These are phyloP conservation scores for Chelon labrosus DNA, from an alignment of 2,797 vertebrate species.

Conservation along the genomic window DNA sequence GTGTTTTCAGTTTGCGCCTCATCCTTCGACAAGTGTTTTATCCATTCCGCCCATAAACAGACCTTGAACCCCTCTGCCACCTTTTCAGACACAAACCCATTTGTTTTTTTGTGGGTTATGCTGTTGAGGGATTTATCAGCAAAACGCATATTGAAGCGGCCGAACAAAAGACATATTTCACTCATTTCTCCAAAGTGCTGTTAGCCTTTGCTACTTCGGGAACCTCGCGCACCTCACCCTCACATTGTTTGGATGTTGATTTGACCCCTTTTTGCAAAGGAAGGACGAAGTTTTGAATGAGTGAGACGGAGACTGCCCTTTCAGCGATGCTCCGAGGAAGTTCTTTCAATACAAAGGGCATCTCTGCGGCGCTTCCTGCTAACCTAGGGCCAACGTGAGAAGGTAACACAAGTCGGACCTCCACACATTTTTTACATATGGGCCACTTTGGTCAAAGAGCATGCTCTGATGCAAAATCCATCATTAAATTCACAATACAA, in stretches of 20 bases:
- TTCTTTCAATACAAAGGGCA: constrained; percentile 26
- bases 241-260: constrained; percentile 35
- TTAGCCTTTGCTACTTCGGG: constrained; percentile 15
- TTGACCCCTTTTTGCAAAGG: constrained; percentile 37
- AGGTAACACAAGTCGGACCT: neutral
- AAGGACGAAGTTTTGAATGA: constrained; percentile 33
- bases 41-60: constrained; percentile 19
- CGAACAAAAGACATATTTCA: constrained; percentile 34
- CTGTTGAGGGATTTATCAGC: constrained; percentile 24
- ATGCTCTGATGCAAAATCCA: neutral
- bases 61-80: constrained; percentile 32
- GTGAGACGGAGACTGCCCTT: constrained; percentile 15
- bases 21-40: neutral
- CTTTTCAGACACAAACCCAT: constrained; percentile 27
- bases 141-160: constrained; percentile 18
- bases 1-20: constrained; percentile 16
- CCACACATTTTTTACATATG: neutral
- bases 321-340: constrained; percentile 18
- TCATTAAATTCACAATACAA: too few relatives aligned
- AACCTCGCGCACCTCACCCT: constrained; percentile 2
- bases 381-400: constrained; percentile 10
- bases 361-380: constrained; percentile 28
- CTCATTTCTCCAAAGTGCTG: constrained; percentile 9
- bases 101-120: neutral
- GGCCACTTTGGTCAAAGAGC: neutral